A percentile compares a stretch with the other conserved stretches of the same genome.
These are phyloP conservation scores for Prunella strophiata DNA, from an alignment of 2,797 vertebrate genomes.

Conservation along the genomic window DNA sequence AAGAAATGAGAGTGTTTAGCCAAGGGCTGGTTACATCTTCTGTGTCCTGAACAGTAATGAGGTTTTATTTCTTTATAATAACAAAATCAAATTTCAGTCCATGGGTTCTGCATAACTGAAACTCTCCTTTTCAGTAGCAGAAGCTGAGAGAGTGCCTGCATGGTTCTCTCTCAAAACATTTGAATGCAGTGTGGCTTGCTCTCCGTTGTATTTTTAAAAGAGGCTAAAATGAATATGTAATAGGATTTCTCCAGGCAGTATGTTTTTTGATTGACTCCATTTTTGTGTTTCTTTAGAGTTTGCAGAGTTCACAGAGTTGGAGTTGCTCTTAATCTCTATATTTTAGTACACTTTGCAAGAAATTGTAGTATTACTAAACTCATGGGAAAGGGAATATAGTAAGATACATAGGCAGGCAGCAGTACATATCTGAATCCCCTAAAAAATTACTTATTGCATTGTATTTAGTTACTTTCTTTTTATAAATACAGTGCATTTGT, in stretches of 20 bases:
- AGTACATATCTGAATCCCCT: background rate
- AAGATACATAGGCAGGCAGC: background rate
- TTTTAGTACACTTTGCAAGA: background rate
- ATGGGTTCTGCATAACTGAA: background rate
- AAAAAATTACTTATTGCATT: background rate
- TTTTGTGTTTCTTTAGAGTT: background rate
- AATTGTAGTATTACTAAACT: background rate
- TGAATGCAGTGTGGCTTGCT: background rate
- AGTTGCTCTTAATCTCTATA: background rate
- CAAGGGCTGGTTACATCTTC: background rate
- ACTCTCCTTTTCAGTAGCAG: background rate
- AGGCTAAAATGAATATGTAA: background rate
- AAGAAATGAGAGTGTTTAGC: background rate
- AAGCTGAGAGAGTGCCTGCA: background rate
- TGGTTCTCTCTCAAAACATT: background rate
- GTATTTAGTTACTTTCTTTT: background rate
- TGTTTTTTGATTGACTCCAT: background rate
- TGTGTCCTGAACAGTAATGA: background rate
- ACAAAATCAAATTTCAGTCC: background rate
- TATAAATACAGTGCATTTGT: background rate
- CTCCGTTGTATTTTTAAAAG: background rate
- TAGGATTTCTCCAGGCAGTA: fast-evolving
- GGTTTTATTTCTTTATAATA: background rate
- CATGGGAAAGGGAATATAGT: background rate
- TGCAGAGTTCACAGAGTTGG: background rate